Conservation (phyloP, 2,113 vertebrate species). For the Dissostichus mawsoni region DNA sequence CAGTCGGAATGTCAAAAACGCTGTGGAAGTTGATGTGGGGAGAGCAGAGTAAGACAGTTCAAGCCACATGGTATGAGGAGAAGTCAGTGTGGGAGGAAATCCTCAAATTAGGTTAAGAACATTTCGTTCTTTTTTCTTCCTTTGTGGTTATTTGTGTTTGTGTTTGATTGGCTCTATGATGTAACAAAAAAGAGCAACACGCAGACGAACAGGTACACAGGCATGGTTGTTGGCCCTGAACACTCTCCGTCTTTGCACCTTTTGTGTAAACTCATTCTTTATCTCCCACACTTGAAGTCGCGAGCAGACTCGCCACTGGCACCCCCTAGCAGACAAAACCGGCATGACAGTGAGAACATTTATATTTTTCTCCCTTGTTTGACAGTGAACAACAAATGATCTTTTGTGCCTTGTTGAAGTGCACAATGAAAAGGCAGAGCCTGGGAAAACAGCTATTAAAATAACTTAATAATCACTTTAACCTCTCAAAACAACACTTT, state of each 20-base stretch:
- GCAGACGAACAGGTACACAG: not conserved
- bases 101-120: conserved; percentile 49
- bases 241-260: conserved; percentile 21
- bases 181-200: conserved; percentile 20
- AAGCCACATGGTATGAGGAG: conserved; percentile 31
- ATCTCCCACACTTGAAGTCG: conserved; percentile 64
- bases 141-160: conserved; percentile 32
- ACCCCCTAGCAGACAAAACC: conserved; percentile 56
- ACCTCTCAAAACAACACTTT: conserved; percentile 41
- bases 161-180: conserved; percentile 36
- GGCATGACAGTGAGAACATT: conserved; percentile 56
- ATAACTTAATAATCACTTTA: conserved; percentile 39
- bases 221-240: conserved; percentile 11
- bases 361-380: conserved; percentile 35
- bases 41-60: conserved; percentile 29
- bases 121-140: conserved; percentile 21
- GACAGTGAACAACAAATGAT: conserved; percentile 54
- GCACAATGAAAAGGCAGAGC: conserved; percentile 25
- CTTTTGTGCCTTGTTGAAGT: conserved; percentile 44
- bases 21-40: conserved; percentile 37
- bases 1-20: conserved; percentile 52
- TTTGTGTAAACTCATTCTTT: conserved; percentile 71
- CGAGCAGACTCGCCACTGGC: conserved; percentile 36
- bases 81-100: conserved; percentile 60
- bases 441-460: conserved; percentile 51